Evolutionary conservation across 2,888 invertebrate genomes (phyloP), one percentile per base, ranked within the genome.

Genomic region (Patella pellucida): DNA sequence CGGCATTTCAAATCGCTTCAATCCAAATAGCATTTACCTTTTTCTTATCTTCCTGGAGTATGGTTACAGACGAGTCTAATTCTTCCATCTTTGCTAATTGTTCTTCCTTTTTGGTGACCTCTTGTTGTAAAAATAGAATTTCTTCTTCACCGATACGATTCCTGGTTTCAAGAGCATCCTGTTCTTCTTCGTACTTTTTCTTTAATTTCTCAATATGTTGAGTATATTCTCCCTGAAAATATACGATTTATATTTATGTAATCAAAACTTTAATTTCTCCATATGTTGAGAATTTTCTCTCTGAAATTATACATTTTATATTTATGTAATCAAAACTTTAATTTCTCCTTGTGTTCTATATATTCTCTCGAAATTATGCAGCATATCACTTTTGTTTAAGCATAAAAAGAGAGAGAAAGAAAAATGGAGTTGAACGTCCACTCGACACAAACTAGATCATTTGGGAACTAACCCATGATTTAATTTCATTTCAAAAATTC

Each of bases 181-280:
- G 83, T 76, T 85, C 85, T 16, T 76, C 79, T 19, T 85, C 83
- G 67, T 79, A 84, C 0, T 81, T 78, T 16, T 78, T 81, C 68
- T 82, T 78, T n/a, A 85, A 76, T 71, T 83, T 81, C 54, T 83
- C 83, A 78, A 85, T 80, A 73, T 82, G 83, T 31, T 81, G 80
- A 14, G 74, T 74, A 68, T 82, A 78, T 75, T 85, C 83, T 23
- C 80, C 82, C 85, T 85, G 70, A 4, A 76, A 51, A 41, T 62
- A 72, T 31, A 27, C 11, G 9, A 12, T 72, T 50, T 54, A 19
- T 16, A 23, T 52, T 0, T 16, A 56, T 19, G 3, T 14, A 14
- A 52, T 62, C 14, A 73, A 69, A 62, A 62, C 11, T 23, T 19
- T n/a, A 85, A 76, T 71, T 83, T 81, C 54, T 83, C 83, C 79